phyloP scores from a whole-genome alignment of 1,140 invertebrate species.

The Tetramorium parvispinum region DNA sequence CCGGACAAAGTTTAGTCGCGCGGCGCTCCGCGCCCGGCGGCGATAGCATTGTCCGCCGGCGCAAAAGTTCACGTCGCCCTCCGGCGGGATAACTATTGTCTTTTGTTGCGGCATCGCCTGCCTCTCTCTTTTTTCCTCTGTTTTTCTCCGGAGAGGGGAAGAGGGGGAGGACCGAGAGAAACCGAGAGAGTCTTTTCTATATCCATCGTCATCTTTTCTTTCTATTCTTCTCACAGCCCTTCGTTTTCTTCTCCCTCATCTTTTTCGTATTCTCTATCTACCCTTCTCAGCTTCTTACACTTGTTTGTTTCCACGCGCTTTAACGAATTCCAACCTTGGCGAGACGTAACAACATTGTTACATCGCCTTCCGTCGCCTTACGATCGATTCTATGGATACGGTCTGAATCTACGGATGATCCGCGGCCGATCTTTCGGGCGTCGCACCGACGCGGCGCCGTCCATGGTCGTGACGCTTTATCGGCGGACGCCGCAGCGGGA shows the following conservation, averaged over 20 bases:
- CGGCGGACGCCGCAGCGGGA: background rate
- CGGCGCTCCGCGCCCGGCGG: constrained; percentile 56
- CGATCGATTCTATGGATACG: constrained; percentile 25
- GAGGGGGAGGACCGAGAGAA: background rate
- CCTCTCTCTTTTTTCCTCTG: constrained; percentile 36
- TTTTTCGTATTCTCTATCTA: constrained; percentile 5
- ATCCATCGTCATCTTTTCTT: background rate
- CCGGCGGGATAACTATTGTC: constrained; percentile 77
- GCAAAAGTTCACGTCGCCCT: constrained; percentile 72
- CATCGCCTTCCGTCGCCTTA: constrained; percentile 32
- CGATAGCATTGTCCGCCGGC: constrained; percentile 78
- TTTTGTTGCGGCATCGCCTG: constrained; percentile 66
- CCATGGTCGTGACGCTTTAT: background rate
- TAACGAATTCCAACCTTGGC: constrained; percentile 71
- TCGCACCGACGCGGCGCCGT: background rate
- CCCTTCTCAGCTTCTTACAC: constrained; percentile 46
- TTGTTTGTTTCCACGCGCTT: constrained; percentile 78
- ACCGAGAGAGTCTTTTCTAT: constrained; percentile 9
- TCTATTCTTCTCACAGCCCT: background rate
- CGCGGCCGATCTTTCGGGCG: constrained; percentile 6
- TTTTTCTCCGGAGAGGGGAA: background rate
- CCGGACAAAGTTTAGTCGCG: constrained; percentile 79
- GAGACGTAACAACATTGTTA: constrained; percentile 69
- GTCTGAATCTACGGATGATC: constrained; percentile 8
- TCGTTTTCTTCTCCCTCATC: constrained; percentile 32